Base-by-base conservation (phyloP, 2,797 vertebrate species). In the Synaphobranchus kaupii region DNA sequence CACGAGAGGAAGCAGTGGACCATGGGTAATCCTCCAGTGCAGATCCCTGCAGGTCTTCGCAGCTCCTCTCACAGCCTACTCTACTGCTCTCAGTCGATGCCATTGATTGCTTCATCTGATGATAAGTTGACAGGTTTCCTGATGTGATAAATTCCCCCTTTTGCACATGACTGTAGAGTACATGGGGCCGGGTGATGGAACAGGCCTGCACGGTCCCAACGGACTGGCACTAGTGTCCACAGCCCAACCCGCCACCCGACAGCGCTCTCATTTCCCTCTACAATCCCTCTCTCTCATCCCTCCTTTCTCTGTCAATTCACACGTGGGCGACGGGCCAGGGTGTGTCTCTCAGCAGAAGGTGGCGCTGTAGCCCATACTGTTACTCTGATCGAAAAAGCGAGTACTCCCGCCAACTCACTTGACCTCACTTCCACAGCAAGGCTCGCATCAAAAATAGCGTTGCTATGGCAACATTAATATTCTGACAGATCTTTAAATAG, bases 31-130 rank as follows among this genome's bases (percentile, higher is more conserved):
- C 91, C 91, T 93, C 91, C 92, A 94, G 96, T 94, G 92, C 89
- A 92, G 86, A 88, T 90, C 87, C 90, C 90, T 58, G 83, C 73
- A 81, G 7, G 60, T 89, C 89, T 90, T 52, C 13, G 3, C 88
- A 78, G 90, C 93, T 94, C 94, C 94, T 87, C 94, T 93, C 94
- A 91, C 92, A 89, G 91, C 92, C 88, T 88, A 88, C 89, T 90
- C 91, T 91, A 82, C 87, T 94, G 95, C 96, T 97, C 96, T 97
- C 95, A 97, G 96, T 97, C 97, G 91, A 93, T 94, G 93, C 92
- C 97, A 99, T 99, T 97, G 98, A 99, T 98, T 96, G 95, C 96
- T 94, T 92, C 95, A 93, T 96, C 95, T 96, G 95, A 96, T 96
- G 95, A 96, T 96, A 93, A 95, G 95, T 95, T 93, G 90, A 93